Percentiles rank a stretch among this genome's conserved stretches.
Evolutionary conservation across 2,888 invertebrate genomes (phyloP).

Genomic region (Acleris literana): DNA sequence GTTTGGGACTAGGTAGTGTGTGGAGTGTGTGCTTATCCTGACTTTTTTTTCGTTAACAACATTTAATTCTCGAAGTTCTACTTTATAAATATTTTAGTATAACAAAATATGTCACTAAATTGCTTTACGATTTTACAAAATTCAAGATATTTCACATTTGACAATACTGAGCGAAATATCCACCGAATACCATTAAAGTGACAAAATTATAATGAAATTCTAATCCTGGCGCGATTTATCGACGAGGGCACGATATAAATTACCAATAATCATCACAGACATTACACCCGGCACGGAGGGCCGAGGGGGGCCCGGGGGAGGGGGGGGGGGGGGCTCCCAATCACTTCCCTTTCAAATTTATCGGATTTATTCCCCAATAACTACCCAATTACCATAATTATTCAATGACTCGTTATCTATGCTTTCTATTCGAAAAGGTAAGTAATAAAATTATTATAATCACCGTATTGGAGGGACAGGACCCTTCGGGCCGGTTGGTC

Average conservation of each 20-base stretch:
- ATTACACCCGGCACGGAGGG: slow-evolving; percentile 8
- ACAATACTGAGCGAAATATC: slow-evolving; percentile 6
- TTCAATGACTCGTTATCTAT: slow-evolving; percentile 64
- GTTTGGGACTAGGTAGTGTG: too few species aligned
- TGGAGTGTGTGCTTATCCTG: too few species aligned
- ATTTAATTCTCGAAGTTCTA: too few species aligned
- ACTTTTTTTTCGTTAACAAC: too few species aligned
- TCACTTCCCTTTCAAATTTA: slow-evolving; percentile 56
- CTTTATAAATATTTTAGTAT: too few species aligned
- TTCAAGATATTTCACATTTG: background rate
- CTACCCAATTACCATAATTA: slow-evolving; percentile 74
- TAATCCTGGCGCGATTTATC: slow-evolving; percentile 44
- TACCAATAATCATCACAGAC: slow-evolving; percentile 53
- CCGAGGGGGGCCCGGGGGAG: background rate
- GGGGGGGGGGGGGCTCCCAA: slow-evolving; percentile 32
- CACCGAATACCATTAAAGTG: slow-evolving; percentile 25
- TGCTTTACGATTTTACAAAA: background rate
- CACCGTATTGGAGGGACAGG: slow-evolving; percentile 16
- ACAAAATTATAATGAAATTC: slow-evolving; percentile 30
- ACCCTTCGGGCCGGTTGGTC: background rate
- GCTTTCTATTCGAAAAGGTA: slow-evolving; percentile 33
- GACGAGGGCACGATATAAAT: slow-evolving; percentile 58
- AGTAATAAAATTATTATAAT: slow-evolving; percentile 43
- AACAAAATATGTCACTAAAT: too few species aligned
- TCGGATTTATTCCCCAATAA: slow-evolving; percentile 58